phyloP scores from a whole-genome alignment of 2,888 invertebrate genomes.

The Hemithea aestivaria region DNA sequence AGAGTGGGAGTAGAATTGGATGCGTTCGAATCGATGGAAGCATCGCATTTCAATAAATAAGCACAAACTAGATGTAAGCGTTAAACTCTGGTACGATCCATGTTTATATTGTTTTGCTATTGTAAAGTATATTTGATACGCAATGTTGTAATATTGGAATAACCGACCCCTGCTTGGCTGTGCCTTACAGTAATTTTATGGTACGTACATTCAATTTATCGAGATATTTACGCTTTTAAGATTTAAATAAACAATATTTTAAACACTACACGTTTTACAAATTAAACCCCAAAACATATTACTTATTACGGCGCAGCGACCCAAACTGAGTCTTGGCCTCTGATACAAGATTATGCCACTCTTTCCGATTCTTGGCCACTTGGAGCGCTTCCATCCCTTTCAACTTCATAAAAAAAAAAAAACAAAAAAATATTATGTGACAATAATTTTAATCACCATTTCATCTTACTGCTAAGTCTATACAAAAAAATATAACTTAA shows the following conservation, averaged over 20 bases:
- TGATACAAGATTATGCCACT: no score
- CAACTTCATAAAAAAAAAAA: not conserved
- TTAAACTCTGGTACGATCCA: conserved; percentile 16
- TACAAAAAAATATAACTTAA: conserved; percentile 78
- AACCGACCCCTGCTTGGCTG: conserved; percentile 45
- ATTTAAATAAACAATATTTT: conserved; percentile 5
- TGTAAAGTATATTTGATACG: conserved; percentile 23
- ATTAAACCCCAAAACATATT: no score
- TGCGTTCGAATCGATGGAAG: conserved; percentile 81
- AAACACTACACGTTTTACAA: no score
- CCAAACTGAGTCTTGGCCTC: no score
- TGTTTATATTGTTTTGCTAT: conserved; percentile 20
- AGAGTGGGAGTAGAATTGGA: conserved; percentile 80
- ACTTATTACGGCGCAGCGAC: no score
- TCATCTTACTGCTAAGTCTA: conserved; percentile 72
- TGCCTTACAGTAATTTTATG: conserved; percentile 29
- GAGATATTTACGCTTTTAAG: conserved; percentile 10
- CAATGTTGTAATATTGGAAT: conserved; percentile 12
- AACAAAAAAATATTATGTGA: conserved; percentile 42
- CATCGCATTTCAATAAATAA: conserved; percentile 80
- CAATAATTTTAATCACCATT: conserved; percentile 73
- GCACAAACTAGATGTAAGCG: conserved; percentile 20
- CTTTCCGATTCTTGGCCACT: no score
- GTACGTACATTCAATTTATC: no score
- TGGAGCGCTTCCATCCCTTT: no score